Percentiles rank a stretch among this genome's conserved stretches.
Evolutionary conservation across 2,888 invertebrate species (phyloP).

Genomic region (Cataglyphis altisquamis): DNA sequence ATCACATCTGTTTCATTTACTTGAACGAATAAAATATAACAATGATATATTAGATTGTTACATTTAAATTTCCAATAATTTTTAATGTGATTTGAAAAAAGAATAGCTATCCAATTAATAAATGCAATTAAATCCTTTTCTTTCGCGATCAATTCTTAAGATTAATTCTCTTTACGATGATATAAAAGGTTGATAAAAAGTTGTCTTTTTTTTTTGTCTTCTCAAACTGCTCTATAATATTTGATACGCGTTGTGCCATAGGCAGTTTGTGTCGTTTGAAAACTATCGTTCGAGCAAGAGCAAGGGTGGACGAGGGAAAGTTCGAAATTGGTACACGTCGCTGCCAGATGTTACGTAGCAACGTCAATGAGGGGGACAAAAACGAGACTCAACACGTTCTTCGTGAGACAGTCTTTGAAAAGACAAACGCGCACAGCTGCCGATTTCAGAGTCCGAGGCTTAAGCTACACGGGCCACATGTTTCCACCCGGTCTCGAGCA

Average conservation of each 20-base stretch:
- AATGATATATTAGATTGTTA: not conserved
- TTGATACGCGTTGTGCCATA: constrained; percentile 30
- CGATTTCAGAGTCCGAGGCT: constrained; percentile 63
- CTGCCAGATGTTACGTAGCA: constrained; percentile 71
- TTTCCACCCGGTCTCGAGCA: constrained; percentile 54
- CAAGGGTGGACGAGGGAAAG: constrained; percentile 63
- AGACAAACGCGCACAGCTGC: constrained; percentile 70
- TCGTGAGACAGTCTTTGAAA: constrained; percentile 57
- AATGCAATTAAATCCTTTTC: constrained; percentile 18
- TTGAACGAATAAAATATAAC: constrained; percentile 1
- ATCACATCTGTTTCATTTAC: not conserved
- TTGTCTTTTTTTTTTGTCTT: not conserved
- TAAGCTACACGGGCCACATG: constrained; percentile 67
- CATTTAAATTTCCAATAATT: not conserved
- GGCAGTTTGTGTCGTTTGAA: constrained; percentile 14
- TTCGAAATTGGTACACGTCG: constrained; percentile 74
- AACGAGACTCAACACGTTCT: constrained; percentile 52
- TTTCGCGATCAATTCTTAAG: not conserved
- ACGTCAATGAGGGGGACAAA: constrained; percentile 61
- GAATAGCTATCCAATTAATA: not conserved
- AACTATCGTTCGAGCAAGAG: constrained; percentile 31
- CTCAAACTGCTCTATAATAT: constrained; percentile 4
- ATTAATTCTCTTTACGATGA: not conserved
- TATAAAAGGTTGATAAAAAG: not conserved
- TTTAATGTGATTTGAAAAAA: not conserved